phyloP scores from a whole-genome alignment of 2,888 invertebrate genomes.

The Tenthredo amoena region DNA sequence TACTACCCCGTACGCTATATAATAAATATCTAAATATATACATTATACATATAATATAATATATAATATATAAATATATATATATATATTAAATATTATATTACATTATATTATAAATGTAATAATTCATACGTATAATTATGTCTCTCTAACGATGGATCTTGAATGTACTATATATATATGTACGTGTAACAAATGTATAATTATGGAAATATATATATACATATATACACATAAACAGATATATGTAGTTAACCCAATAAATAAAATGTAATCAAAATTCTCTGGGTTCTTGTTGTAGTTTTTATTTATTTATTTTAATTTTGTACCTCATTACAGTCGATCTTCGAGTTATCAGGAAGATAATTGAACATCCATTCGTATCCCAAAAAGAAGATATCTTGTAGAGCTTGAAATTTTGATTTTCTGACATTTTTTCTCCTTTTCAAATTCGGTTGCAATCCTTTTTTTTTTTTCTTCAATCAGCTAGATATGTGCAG shows the following conservation, averaged over 20 bases:
- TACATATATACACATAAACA: constrained; percentile 10
- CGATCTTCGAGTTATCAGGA: too few relatives aligned
- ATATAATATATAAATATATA: too few relatives aligned
- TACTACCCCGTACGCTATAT: not conserved
- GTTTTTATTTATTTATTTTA: not conserved
- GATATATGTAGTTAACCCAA: not conserved
- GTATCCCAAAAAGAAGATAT: too few relatives aligned
- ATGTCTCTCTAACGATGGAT: constrained; percentile 64
- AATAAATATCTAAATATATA: not conserved
- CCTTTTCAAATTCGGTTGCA: not conserved
- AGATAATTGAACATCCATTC: too few relatives aligned
- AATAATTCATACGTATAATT: constrained; percentile 46
- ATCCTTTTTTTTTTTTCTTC: too few relatives aligned
- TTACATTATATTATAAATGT: constrained; percentile 12
- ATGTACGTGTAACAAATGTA: constrained; percentile 52
- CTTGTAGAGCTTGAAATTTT: too few relatives aligned
- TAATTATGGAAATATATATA: constrained; percentile 64
- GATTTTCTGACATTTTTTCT: not conserved
- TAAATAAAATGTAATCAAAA: constrained; percentile 9
- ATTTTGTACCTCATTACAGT: too few relatives aligned
- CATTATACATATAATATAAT: not conserved
- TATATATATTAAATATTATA: not conserved
- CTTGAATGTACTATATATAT: constrained; percentile 62
- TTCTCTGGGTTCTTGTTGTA: not conserved
- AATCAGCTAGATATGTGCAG: too few relatives aligned